Percentiles rank a stretch among this genome's conserved stretches.
Evolutionary conservation across 2,113 vertebrate genomes (phyloP).

Genomic region (Tachysurus vachellii): DNA sequence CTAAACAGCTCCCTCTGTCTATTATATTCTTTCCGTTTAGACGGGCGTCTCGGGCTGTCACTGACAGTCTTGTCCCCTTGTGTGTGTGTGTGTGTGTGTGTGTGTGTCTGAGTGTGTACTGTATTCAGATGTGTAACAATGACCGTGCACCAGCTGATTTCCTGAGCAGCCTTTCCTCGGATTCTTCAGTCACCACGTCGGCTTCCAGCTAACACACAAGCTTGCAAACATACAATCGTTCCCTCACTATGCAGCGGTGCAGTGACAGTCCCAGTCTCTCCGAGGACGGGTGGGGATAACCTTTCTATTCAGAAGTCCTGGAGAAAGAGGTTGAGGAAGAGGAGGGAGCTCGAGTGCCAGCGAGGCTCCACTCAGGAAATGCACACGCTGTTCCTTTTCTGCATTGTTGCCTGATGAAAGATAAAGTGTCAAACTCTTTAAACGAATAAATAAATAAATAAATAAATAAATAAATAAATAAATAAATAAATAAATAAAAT

Average conservation of each 20-base stretch:
- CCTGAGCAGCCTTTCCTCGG: constrained; percentile 52
- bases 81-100: constrained; percentile 34
- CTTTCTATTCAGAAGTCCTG: constrained; percentile 29
- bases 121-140: constrained; percentile 42
- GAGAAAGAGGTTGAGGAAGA: constrained; percentile 1
- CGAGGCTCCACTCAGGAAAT: constrained; percentile 34
- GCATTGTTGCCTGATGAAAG: constrained; percentile 8
- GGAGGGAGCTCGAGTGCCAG: neutral
- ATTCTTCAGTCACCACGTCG: constrained; percentile 40
- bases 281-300: constrained; percentile 2
- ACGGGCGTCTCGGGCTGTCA: constrained; percentile 38
- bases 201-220: constrained; percentile 8
- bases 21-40: constrained; percentile 52
- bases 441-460: too few species aligned
- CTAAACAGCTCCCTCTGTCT: constrained; percentile 37
- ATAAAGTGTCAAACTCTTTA: neutral
- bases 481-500: neutral
- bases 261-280: constrained; percentile 12
- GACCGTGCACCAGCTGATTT: constrained; percentile 51
- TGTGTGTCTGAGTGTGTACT: neutral
- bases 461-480: neutral
- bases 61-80: constrained; percentile 26
- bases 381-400: constrained; percentile 37
- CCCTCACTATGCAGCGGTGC: neutral
- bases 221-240: neutral